A percentile compares a stretch with the other conserved stretches of the same genome.
phyloP scores from a whole-genome alignment of 1,140 invertebrate species.

The Bursaphelenchus mucronatus region DNA sequence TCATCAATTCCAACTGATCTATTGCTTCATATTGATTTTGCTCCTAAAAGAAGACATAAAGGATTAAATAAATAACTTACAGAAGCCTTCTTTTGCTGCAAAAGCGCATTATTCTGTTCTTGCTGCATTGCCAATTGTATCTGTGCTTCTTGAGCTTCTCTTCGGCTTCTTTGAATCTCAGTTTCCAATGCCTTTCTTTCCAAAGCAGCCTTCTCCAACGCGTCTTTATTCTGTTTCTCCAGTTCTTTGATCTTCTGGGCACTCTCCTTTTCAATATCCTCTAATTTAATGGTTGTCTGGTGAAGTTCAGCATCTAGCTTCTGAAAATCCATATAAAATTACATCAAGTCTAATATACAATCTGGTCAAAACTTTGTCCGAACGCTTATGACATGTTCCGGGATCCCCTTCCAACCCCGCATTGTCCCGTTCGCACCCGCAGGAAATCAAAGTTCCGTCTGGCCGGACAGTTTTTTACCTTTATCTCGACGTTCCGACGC shows the following conservation, averaged over 20 bases:
- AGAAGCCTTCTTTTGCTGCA: conserved; percentile 37
- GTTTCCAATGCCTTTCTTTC: conserved; percentile 21
- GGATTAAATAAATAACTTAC: conserved; percentile 22
- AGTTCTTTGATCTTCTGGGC: conserved; percentile 16
- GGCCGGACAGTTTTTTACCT: conserved; percentile 13
- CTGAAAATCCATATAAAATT: conserved; percentile 12
- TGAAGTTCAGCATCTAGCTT: conserved; percentile 44
- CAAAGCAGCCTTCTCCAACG: conserved; percentile 29
- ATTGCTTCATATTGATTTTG: conserved; percentile 15
- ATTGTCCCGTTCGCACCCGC: too few relatives aligned
- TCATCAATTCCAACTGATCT: conserved; percentile 28
- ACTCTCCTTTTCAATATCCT: conserved; percentile 23
- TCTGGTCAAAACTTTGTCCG: too few relatives aligned
- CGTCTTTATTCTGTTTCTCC: conserved; percentile 37
- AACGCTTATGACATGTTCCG: too few relatives aligned
- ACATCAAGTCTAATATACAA: background rate
- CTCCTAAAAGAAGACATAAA: conserved; percentile 3
- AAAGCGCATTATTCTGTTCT: conserved; percentile 13
- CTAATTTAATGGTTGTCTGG: conserved; percentile 22
- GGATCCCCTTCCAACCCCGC: too few relatives aligned
- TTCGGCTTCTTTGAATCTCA: conserved; percentile 9
- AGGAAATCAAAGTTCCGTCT: too few relatives aligned
- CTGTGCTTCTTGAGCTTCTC: conserved; percentile 23
- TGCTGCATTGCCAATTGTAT: conserved; percentile 19
- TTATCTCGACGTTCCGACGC: conserved; percentile 43